Evolutionary conservation across 1,140 invertebrate genomes (phyloP), one percentile per base, ranked within the genome.

Genomic region (Drosophila subpulchrella): DNA sequence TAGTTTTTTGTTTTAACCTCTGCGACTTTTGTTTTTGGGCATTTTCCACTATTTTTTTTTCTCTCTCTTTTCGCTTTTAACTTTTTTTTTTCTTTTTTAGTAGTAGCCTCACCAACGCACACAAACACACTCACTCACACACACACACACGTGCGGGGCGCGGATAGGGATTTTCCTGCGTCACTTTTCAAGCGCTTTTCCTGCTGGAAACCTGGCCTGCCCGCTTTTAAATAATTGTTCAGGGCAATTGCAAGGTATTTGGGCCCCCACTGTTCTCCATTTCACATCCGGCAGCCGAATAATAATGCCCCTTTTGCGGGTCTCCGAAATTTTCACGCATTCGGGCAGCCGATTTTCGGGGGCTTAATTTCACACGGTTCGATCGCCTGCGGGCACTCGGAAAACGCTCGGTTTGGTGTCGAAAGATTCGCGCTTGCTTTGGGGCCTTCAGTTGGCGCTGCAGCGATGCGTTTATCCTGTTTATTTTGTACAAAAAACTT

Each of bases 401-500:
- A 74, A 63, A 67, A 48, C 73, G 41, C 71, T 80, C 75, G 77
- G 63, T 42, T 56, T 36, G 58, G 42, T 53, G 60, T 46, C 42
- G 44, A 46, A 80, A 73, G 78, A 70, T 70, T 70, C 78, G 41
- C 46, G 63, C 56, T 70, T 68, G 76, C 53, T 70, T 80, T 83
- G 77, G 53, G 77, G 53, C 76, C 70, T 67, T 83, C 77, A 73
- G 65, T 63, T 55, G 70, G 46, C 46, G 67, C 68, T 73, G 66
- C 74, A 67, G 62, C 62, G 71, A 66, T 72, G 38, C 71, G 78
- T 89, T 89, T 90, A 68, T 78, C 54, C 77, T 85, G 84, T 81
- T 85, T 85, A 90, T 90, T 89, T 89, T 90, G 85, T 90, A 84
- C 76, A 91, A 86, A 91, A 88, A 90, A 82, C 86, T 83, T 90